A percentile compares a stretch with the other conserved stretches of the same genome.
phyloP scores from a whole-genome alignment of 92 coral and sea anemone species.

The Palythoa grandiflora region DNA sequence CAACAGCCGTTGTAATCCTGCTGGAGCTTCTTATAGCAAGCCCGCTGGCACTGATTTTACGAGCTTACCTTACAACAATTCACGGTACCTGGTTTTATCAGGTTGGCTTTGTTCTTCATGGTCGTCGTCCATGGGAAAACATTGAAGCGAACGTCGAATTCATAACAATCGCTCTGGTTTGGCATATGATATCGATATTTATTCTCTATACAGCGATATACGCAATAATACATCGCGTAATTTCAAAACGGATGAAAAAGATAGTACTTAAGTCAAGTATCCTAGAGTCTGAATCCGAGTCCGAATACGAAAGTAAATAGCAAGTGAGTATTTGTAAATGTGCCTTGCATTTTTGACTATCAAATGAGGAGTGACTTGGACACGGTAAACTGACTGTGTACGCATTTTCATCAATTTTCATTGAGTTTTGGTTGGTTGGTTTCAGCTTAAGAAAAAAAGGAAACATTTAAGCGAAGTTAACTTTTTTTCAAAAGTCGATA shows the following conservation, averaged over 20 bases:
- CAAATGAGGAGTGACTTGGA: neutral
- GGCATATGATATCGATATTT: conserved; percentile 68
- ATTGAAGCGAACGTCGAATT: conserved; percentile 67
- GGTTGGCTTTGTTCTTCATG: conserved; percentile 83
- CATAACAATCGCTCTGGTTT: conserved; percentile 68
- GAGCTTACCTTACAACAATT: conserved; percentile 74
- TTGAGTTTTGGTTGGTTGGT: neutral
- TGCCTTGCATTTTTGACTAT: neutral
- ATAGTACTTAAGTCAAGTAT: neutral
- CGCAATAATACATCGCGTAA: neutral
- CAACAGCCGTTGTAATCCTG: conserved; percentile 63
- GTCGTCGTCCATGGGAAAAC: conserved; percentile 70
- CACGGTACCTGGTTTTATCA: conserved; percentile 97
- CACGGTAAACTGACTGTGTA: neutral
- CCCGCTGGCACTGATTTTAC: conserved; percentile 58
- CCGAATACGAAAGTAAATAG: neutral
- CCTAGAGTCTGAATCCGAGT: conserved; percentile 33
- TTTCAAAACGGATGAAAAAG: neutral
- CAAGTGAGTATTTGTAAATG: neutral
- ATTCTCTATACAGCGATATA: conserved; percentile 1
- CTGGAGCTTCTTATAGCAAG: conserved; percentile 56
- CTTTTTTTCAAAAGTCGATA: no score
- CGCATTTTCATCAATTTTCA: neutral
- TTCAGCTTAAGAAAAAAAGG: no score
- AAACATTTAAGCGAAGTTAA: no score